Evolutionary conservation across 2,797 vertebrate genomes (phyloP).

Genomic region (Gallinago stenura): DNA sequence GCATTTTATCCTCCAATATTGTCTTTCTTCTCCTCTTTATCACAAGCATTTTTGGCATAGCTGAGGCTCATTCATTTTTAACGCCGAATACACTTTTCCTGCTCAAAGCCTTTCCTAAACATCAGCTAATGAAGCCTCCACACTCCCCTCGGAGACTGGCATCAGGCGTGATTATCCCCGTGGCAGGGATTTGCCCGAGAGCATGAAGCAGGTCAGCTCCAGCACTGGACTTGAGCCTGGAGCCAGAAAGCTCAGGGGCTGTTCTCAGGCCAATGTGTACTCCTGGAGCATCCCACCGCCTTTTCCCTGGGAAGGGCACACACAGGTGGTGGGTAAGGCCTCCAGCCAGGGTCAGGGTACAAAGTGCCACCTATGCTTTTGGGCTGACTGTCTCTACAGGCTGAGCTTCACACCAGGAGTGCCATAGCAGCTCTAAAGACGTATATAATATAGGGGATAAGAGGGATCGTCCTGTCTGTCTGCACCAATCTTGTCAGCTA

Average conservation of each 20-base stretch:
- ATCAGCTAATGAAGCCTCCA: not conserved
- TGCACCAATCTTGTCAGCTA: not conserved
- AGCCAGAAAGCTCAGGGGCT: not conserved
- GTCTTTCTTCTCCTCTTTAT: not conserved
- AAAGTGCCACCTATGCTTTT: fast-evolving
- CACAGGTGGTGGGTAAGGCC: not conserved
- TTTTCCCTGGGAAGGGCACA: not conserved
- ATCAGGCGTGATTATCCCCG: fast-evolving
- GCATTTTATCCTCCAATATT: not conserved
- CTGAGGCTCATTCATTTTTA: slow-evolving; percentile 50
- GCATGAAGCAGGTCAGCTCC: not conserved
- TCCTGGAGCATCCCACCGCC: not conserved
- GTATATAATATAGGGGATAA: fast-evolving
- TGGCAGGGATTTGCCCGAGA: not conserved
- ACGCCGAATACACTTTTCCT: not conserved
- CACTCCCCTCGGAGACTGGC: not conserved
- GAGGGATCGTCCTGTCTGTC: not conserved
- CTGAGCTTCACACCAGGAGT: not conserved
- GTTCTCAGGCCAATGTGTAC: not conserved
- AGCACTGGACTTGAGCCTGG: not conserved
- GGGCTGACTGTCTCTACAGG: fast-evolving
- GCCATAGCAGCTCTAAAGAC: not conserved
- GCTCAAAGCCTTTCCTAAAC: slow-evolving; percentile 14
- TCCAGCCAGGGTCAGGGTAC: not conserved
- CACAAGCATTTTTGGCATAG: slow-evolving; percentile 21